A percentile compares a stretch with the other conserved stretches of the same genome.
phyloP scores from a whole-genome alignment of 2,888 invertebrate genomes.

The Kuschelorhynchus macadamiae region DNA sequence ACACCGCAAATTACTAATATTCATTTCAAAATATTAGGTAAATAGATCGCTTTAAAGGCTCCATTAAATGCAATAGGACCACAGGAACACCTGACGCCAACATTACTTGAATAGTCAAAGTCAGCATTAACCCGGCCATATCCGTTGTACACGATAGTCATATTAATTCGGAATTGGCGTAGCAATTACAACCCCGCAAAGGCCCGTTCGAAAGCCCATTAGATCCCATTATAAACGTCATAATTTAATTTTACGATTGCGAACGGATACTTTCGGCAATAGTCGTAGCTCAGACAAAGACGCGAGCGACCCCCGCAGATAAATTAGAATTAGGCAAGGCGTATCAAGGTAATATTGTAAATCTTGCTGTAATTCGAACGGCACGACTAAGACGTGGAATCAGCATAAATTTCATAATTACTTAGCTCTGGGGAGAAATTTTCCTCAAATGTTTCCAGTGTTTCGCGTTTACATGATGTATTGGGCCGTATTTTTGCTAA shows the following conservation, averaged over 20 bases:
- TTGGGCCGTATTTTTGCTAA: not conserved
- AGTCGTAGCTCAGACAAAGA: constrained; percentile 65
- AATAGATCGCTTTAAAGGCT: too few relatives aligned
- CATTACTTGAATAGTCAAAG: too few relatives aligned
- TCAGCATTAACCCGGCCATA: too few relatives aligned
- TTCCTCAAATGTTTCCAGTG: constrained; percentile 32
- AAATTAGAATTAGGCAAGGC: constrained; percentile 70
- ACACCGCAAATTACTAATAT: too few relatives aligned
- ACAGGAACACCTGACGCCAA: too few relatives aligned
- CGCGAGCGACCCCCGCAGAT: constrained; percentile 64
- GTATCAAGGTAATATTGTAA: constrained; percentile 71
- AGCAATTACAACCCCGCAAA: constrained; percentile 42
- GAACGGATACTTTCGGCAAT: constrained; percentile 64
- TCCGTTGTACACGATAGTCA: constrained; percentile 25
- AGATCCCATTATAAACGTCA: constrained; percentile 61
- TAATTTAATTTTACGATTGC: constrained; percentile 67
- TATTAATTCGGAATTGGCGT: constrained; percentile 33
- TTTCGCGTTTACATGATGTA: constrained; percentile 17
- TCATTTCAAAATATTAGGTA: too few relatives aligned
- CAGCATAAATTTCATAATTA: constrained; percentile 72
- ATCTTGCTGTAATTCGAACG: constrained; percentile 70
- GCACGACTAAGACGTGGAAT: constrained; percentile 70
- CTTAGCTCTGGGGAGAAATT: constrained; percentile 63
- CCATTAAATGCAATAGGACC: too few relatives aligned
- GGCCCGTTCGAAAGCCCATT: constrained; percentile 46